Conservation (phyloP, 2,113 vertebrate species). For the Sigmodon hispidus region DNA sequence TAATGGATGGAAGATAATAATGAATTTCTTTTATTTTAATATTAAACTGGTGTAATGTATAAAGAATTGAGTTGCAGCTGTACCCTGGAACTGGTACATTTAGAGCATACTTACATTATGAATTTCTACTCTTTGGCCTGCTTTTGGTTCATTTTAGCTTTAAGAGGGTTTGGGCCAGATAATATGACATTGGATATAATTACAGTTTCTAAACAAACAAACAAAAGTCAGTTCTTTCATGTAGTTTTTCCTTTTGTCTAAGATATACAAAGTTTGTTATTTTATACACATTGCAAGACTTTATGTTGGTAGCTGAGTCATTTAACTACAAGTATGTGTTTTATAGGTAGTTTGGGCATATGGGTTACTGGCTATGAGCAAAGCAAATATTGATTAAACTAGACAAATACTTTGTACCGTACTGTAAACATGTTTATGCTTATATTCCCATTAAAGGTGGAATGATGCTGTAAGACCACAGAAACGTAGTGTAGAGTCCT, state of each 20-base stretch:
- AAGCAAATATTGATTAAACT: conserved; percentile 34
- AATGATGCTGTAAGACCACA: neutral
- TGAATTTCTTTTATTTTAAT: conserved; percentile 7
- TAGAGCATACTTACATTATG: neutral
- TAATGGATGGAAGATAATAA: neutral
- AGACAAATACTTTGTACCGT: neutral
- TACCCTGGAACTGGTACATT: neutral
- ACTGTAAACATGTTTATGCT: neutral
- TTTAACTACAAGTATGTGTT: neutral
- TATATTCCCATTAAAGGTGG: conserved; percentile 23
- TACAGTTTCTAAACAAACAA: neutral
- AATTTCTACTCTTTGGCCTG: neutral
- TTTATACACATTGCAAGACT: neutral
- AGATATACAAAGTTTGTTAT: neutral
- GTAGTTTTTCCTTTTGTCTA: neutral
- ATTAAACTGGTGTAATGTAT: neutral
- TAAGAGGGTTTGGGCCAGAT: neutral
- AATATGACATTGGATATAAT: neutral
- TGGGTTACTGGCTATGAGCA: neutral
- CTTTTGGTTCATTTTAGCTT: neutral
- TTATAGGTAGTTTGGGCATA: neutral
- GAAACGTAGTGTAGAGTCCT: neutral
- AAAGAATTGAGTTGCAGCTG: neutral
- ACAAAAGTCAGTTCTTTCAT: neutral
- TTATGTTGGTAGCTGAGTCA: neutral